These are phyloP conservation scores for Psephotus haematonotus DNA, from an alignment of 2,113 vertebrate species.

Conservation along the genomic window DNA sequence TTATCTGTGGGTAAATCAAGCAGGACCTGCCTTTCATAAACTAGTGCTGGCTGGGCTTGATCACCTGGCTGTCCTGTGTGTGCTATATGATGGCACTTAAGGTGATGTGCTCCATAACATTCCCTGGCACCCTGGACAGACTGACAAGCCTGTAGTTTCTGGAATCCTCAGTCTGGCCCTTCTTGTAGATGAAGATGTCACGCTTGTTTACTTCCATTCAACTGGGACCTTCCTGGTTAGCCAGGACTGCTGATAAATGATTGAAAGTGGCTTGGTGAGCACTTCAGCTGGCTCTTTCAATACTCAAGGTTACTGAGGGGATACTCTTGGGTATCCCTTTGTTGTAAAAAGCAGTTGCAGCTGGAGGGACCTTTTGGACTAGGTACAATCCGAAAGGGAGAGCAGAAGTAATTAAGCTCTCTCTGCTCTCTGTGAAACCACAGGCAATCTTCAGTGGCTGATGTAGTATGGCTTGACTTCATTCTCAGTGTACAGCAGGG, in stretches of 20 bases:
- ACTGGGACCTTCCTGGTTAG: background rate
- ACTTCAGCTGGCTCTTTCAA: background rate
- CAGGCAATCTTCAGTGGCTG: background rate
- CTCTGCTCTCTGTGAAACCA: background rate
- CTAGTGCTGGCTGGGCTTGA: background rate
- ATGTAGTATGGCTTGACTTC: background rate
- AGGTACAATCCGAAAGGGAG: accelerated
- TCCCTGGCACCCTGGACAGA: accelerated
- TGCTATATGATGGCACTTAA: background rate
- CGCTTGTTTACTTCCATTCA: background rate
- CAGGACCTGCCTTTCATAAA: background rate
- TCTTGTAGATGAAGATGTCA: background rate
- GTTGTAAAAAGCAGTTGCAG: background rate
- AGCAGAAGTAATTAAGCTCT: background rate
- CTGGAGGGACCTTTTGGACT: background rate
- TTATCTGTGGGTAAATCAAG: background rate
- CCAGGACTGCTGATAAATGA: background rate
- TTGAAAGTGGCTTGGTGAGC: background rate
- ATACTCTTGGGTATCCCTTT: background rate
- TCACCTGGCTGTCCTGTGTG: background rate
- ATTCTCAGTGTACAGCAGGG: background rate
- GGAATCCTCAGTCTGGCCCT: background rate
- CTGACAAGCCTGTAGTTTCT: background rate
- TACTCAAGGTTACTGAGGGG: background rate
- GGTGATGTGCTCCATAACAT: background rate